phyloP scores from a whole-genome alignment of 2,888 invertebrate species.

The Cremastinae sp. region DNA sequence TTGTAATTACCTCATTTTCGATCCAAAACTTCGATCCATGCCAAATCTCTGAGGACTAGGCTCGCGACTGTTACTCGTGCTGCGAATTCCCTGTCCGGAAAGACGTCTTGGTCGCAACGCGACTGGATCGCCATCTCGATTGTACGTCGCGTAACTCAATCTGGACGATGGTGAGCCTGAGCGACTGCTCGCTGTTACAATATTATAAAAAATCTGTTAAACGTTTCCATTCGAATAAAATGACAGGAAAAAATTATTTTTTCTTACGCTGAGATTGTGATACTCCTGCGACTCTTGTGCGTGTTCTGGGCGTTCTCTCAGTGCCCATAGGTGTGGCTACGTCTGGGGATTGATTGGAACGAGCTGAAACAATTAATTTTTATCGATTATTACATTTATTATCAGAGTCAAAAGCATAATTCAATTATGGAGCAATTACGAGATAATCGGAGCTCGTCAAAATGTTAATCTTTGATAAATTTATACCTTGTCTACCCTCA shows the following conservation, averaged over 20 bases:
- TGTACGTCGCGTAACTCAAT: slow-evolving; percentile 86
- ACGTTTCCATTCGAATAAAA: neutral
- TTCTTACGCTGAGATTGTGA: slow-evolving; percentile 96
- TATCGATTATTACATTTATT: no score
- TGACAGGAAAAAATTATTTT: slow-evolving; percentile 16
- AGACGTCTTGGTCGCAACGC: slow-evolving; percentile 83
- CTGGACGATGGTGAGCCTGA: slow-evolving; percentile 96
- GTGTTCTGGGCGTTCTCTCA: slow-evolving; percentile 83
- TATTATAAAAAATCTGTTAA: neutral
- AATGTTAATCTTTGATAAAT: neutral
- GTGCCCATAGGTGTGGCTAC: slow-evolving; percentile 82
- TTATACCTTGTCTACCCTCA: slow-evolving; percentile 70
- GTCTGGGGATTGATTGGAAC: slow-evolving; percentile 84
- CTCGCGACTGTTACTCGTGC: slow-evolving; percentile 79
- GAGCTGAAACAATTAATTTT: slow-evolving; percentile 81
- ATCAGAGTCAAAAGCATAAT: no score
- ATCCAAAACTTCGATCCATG: slow-evolving; percentile 74
- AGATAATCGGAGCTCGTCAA: neutral
- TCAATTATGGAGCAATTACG: no score
- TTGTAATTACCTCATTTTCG: slow-evolving; percentile 72
- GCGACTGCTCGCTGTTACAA: slow-evolving; percentile 89
- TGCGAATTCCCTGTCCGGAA: slow-evolving; percentile 82
- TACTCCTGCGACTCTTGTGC: slow-evolving; percentile 87
- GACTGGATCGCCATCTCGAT: slow-evolving; percentile 81
- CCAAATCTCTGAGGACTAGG: slow-evolving; percentile 80